These are phyloP conservation scores for Megastigmus dorsalis DNA, from an alignment of 2,888 invertebrate genomes.

Conservation along the genomic window DNA sequence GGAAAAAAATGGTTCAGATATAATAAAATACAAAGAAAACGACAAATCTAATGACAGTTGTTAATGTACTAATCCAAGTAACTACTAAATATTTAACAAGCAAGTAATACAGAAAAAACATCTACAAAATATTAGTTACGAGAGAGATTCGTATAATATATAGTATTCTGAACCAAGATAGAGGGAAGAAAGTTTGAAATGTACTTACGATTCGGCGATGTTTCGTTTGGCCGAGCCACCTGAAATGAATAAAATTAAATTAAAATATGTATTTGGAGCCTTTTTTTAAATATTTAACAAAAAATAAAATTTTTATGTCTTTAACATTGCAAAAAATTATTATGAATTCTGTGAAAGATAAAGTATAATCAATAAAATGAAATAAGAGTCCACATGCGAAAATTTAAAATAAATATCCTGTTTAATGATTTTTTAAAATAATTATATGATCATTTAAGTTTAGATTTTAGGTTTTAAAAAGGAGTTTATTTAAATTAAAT, in stretches of 20 bases:
- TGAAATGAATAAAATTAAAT: conserved; percentile 61
- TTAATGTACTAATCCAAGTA: conserved; percentile 34
- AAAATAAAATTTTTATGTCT: no score
- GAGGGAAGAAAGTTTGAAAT: neutral
- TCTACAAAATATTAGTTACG: conserved; percentile 50
- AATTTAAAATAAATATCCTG: neutral
- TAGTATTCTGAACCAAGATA: neutral
- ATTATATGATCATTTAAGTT: no score
- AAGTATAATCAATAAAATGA: neutral
- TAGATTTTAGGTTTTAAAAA: no score
- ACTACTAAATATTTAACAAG: conserved; percentile 19
- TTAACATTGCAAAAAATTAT: no score
- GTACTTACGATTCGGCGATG: conserved; percentile 73
- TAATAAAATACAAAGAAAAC: no score
- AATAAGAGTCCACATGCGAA: no score
- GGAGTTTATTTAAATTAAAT: no score
- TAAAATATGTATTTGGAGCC: conserved; percentile 9
- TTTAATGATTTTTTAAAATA: no score
- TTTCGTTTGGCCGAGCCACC: conserved; percentile 67
- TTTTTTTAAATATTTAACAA: no score
- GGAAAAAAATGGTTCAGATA: no score
- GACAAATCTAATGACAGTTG: conserved; percentile 13
- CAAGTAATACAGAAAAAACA: conserved; percentile 31
- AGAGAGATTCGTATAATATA: conserved; percentile 1
- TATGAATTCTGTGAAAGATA: neutral